Conservation (phyloP, 2,888 invertebrate genomes). For the Drosophila pegasa region DNA sequence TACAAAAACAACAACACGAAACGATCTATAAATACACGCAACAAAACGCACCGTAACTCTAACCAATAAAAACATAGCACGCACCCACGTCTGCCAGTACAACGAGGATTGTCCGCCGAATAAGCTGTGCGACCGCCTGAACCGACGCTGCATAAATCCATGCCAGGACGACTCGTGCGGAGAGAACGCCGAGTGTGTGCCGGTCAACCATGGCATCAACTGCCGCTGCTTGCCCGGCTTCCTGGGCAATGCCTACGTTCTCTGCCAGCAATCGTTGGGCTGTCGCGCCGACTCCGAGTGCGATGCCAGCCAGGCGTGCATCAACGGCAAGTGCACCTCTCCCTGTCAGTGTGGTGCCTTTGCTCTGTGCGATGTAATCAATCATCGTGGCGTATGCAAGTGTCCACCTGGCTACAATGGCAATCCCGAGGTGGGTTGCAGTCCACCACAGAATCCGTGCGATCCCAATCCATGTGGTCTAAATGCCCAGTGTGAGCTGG, state of each 20-base stretch:
- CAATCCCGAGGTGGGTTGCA: conserved; percentile 90
- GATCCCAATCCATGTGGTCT: conserved; percentile 94
- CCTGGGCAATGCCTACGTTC: conserved; percentile 91
- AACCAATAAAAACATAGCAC: conserved; percentile 55
- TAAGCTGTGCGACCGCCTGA: conserved; percentile 93
- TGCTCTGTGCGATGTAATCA: conserved; percentile 92
- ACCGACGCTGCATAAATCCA: conserved; percentile 93
- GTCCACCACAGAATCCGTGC: conserved; percentile 91
- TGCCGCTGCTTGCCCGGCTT: conserved; percentile 91
- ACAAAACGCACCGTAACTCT: conserved; percentile 53
- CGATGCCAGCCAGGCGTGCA: conserved; percentile 90
- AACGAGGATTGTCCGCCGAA: conserved; percentile 96
- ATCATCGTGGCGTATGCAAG: conserved; percentile 92
- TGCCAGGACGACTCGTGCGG: conserved; percentile 93
- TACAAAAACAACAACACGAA: conserved; percentile 52
- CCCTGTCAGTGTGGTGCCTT: conserved; percentile 92
- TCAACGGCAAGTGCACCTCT: conserved; percentile 90
- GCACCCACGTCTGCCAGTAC: conserved; percentile 90
- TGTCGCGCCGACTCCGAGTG: conserved; percentile 91
- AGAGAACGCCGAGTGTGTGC: conserved; percentile 91
- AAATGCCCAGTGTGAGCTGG: conserved; percentile 93
- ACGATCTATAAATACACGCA: conserved; percentile 66
- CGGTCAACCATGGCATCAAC: conserved; percentile 90
- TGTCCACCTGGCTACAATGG: conserved; percentile 93
- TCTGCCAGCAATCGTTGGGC: conserved; percentile 89